These are phyloP conservation scores for Picus viridis DNA, from an alignment of 2,797 vertebrate genomes.

Conservation along the genomic window DNA sequence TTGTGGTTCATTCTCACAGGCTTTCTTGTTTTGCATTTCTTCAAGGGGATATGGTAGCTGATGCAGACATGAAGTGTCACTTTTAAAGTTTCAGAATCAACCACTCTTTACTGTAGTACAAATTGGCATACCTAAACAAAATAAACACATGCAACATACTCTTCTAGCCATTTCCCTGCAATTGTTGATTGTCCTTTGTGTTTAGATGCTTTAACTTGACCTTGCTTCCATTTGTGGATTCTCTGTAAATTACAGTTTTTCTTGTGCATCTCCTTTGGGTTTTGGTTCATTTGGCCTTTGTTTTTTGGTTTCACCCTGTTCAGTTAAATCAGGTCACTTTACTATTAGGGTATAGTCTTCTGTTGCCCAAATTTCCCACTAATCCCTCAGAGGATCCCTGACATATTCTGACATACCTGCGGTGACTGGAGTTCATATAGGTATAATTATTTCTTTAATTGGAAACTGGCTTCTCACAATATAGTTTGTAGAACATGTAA, in stretches of 20 bases:
- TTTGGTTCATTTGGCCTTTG: not conserved
- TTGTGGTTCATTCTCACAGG: not conserved
- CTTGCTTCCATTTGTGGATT: not conserved
- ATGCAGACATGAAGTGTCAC: not conserved
- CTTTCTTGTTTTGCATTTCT: not conserved
- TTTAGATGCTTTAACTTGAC: not conserved
- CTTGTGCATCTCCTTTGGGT: not conserved
- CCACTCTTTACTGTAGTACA: not conserved
- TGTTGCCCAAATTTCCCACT: not conserved
- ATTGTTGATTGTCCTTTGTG: not conserved
- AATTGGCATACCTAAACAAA: not conserved
- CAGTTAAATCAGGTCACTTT: not conserved
- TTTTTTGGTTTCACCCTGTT: not conserved
- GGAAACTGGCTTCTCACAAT: not conserved
- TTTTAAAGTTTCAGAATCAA: not conserved
- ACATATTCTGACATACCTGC: not conserved
- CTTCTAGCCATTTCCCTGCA: not conserved
- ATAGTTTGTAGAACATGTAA: not conserved
- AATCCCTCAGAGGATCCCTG: not conserved
- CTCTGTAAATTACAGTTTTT: not conserved
- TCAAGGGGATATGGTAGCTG: not conserved
- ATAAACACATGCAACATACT: not conserved
- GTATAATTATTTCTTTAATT: not conserved
- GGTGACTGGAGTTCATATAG: not conserved
- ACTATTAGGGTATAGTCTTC: not conserved